Evolutionary conservation across 2,797 vertebrate species (phyloP).

Genomic region (Todus mexicanus): DNA sequence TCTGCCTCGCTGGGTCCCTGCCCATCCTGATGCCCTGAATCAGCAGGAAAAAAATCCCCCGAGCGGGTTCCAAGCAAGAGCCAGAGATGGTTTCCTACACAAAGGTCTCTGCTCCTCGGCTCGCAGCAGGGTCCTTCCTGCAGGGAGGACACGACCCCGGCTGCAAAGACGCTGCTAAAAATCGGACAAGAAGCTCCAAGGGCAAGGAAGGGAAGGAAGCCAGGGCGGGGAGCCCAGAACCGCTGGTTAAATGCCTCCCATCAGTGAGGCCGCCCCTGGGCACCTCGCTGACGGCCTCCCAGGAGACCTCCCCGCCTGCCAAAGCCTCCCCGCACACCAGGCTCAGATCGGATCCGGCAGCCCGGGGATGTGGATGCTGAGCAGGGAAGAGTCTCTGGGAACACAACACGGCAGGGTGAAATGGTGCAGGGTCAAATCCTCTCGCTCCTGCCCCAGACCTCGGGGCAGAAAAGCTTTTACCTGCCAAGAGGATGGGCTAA

Average conservation of each 20-base stretch:
- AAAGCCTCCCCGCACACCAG: neutral
- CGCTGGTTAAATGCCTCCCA: neutral
- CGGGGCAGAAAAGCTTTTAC: neutral
- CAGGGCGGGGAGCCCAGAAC: neutral
- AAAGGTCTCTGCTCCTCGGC: accelerated
- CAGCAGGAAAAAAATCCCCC: neutral
- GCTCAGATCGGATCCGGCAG: neutral
- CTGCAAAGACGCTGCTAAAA: neutral
- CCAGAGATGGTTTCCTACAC: neutral
- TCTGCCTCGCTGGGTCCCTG: neutral
- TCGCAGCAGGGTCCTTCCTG: accelerated
- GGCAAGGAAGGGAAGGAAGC: neutral
- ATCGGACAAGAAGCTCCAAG: accelerated
- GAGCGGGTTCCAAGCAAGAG: neutral
- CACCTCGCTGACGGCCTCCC: neutral
- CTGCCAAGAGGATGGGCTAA: neutral
- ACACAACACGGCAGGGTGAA: accelerated
- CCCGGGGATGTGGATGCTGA: neutral
- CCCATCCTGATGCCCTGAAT: neutral
- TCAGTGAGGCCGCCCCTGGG: accelerated
- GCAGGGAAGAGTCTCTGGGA: neutral
- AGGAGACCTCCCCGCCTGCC: neutral
- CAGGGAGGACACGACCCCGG: accelerated
- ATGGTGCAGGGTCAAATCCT: neutral
- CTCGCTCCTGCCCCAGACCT: neutral